These are phyloP conservation scores for Lasioglossum calceatum DNA, from an alignment of 2,888 invertebrate species.

Conservation along the genomic window DNA sequence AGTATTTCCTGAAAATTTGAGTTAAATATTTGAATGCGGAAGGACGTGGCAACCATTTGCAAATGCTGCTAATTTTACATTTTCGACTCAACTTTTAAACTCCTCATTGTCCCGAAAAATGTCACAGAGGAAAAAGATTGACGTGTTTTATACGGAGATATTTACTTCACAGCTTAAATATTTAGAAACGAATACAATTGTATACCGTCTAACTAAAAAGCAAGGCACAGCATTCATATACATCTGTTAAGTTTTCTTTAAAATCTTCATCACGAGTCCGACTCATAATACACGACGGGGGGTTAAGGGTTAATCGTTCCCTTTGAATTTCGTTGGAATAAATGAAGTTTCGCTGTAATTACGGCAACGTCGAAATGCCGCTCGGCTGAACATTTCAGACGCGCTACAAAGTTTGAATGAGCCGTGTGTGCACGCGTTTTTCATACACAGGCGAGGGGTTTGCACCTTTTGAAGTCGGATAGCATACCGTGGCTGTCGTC, in stretches of 20 bases:
- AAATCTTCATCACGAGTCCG: neutral
- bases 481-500: slow-evolving; percentile 37
- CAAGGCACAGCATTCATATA: neutral
- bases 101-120: too few relatives aligned
- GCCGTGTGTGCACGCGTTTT: slow-evolving; percentile 1
- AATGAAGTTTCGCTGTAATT: neutral
- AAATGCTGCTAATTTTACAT: too few relatives aligned
- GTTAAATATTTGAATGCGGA: too few relatives aligned
- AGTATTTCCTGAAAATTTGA: too few relatives aligned
- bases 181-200: too few relatives aligned
- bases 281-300: neutral
- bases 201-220: neutral
- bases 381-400: neutral
- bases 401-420: slow-evolving; percentile 2
- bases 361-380: neutral
- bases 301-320: neutral
- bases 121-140: too few relatives aligned
- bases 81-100: too few relatives aligned
- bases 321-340: neutral
- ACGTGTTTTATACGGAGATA: too few relatives aligned
- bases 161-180: neutral
- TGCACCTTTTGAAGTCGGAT: slow-evolving; percentile 52
- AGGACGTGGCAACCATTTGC: too few relatives aligned
- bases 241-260: neutral
- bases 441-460: slow-evolving; percentile 24